Evolutionary conservation across 2,888 invertebrate species (phyloP), one percentile per base, ranked within the genome.

Genomic region (Eretmocerus hayati): DNA sequence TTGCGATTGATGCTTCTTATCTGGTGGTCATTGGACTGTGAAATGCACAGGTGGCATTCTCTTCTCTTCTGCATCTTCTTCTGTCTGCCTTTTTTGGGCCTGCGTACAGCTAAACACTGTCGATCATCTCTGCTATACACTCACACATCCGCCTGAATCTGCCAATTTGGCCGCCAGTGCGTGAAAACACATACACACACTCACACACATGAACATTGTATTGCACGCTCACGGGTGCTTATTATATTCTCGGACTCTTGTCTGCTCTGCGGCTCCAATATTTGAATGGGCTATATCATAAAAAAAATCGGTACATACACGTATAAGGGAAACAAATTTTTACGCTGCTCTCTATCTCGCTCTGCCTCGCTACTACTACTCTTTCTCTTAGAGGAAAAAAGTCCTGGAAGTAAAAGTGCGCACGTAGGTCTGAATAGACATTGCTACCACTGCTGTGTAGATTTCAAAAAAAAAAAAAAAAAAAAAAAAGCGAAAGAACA

Each of bases 401-500:
- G 39, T 40, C 18, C n/a, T n/a, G n/a, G 36, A 21, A 45, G 39
- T 20, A 31, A 19, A 40, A 36, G 50, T 61, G 66, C 67, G 63
- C 64, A 65, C 67, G 66, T 64, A 67, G 64, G 66, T 68, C 49
- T 54, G 48, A 49, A 52, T 49, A 54, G 52, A 54, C 51, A 47
- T 50, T 52, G 52, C 52, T 66, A 67, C 64, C 62, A 63, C 66
- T n/a, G 62, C 66, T 65, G 66, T 66, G 65, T 66, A 69, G 68
- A 70, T 69, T 67, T 67, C 67, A 69, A 54, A 66, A 66, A n/a
- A n/a, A n/a, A n/a, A n/a, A n/a, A n/a, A n/a, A n/a, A n/a, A n/a
- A n/a, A n/a, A n/a, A n/a, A n/a, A n/a, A 67, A 69, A 69, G 68
- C 68, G 67, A 69, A 65, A 68, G 48, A 52, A 54, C 51, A 48